Conservation (phyloP, 2,797 vertebrate species). For the Coranthus polyacanthus region DNA sequence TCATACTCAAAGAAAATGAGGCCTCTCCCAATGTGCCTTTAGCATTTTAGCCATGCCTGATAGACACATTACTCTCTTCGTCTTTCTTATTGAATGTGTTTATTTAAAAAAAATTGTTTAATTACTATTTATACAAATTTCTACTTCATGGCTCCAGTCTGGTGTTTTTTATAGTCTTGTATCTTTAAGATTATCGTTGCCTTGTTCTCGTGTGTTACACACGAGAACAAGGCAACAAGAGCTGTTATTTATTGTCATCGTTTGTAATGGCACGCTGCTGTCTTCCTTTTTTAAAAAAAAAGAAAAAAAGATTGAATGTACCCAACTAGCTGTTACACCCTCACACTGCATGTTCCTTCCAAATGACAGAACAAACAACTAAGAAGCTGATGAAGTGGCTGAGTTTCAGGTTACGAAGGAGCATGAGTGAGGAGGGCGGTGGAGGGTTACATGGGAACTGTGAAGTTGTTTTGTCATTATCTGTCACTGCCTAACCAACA, state of each 20-base stretch:
- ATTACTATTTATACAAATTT: conserved; percentile 85
- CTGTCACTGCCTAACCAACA: conserved; percentile 53
- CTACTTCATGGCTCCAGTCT: conserved; percentile 73
- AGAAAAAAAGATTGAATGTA: conserved; percentile 34
- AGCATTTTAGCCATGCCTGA: conserved; percentile 42
- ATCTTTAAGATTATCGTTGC: conserved; percentile 29
- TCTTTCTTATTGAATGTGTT: conserved; percentile 69
- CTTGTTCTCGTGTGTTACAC: conserved; percentile 52
- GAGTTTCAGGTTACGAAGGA: conserved; percentile 24
- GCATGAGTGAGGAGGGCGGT: conserved; percentile 8
- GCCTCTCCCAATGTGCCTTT: conserved; percentile 34
- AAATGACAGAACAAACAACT: too few species aligned
- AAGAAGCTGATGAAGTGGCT: conserved; percentile 11
- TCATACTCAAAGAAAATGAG: conserved; percentile 36
- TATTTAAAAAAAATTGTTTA: conserved; percentile 74
- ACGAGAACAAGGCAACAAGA: conserved; percentile 54
- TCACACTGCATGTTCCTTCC: too few species aligned
- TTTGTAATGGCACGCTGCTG: conserved; percentile 63
- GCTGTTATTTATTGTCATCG: conserved; percentile 44
- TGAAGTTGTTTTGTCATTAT: conserved; percentile 62
- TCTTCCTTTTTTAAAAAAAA: conserved; percentile 56
- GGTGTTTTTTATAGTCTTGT: conserved; percentile 39
- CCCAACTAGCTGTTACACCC: conserved; percentile 32
- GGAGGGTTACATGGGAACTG: conserved; percentile 66
- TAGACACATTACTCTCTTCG: conserved; percentile 41